phyloP scores from a whole-genome alignment of 2,888 invertebrate genomes.

The Orthosia gothica region DNA sequence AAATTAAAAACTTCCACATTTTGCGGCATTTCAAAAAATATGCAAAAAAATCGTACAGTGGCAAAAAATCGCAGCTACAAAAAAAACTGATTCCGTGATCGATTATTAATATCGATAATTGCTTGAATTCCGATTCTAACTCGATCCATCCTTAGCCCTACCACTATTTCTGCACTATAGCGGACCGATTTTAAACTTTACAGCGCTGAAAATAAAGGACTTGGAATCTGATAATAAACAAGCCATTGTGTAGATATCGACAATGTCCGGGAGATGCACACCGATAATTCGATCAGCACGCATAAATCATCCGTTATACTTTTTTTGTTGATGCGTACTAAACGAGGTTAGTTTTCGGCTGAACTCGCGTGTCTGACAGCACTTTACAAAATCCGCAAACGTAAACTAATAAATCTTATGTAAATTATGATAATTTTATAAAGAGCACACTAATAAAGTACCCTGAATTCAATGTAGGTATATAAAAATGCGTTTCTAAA shows the following conservation, averaged over 20 bases:
- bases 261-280: conserved; percentile 86
- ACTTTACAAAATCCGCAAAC: conserved; percentile 15
- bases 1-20: not conserved
- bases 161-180: conserved; percentile 31
- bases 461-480: not conserved
- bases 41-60: not conserved
- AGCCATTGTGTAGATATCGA: conserved; percentile 70
- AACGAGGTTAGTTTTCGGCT: conserved; percentile 43
- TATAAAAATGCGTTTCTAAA: conserved; percentile 6
- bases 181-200: conserved; percentile 66
- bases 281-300: conserved; percentile 87
- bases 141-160: conserved; percentile 75
- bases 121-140: conserved; percentile 78
- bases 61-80: conserved; percentile 25
- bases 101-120: conserved; percentile 77
- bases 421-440: not conserved
- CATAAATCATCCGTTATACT: conserved; percentile 74
- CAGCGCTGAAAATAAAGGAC: conserved; percentile 30
- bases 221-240: conserved; percentile 19
- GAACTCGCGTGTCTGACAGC: conserved; percentile 42
- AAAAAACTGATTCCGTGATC: conserved; percentile 56
- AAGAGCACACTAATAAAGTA: not conserved
- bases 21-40: not conserved
- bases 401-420: conserved; percentile 5
- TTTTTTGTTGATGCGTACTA: conserved; percentile 64